Base-by-base conservation (phyloP, 1,140 invertebrate species). In the Drosophila sp. region DNA sequence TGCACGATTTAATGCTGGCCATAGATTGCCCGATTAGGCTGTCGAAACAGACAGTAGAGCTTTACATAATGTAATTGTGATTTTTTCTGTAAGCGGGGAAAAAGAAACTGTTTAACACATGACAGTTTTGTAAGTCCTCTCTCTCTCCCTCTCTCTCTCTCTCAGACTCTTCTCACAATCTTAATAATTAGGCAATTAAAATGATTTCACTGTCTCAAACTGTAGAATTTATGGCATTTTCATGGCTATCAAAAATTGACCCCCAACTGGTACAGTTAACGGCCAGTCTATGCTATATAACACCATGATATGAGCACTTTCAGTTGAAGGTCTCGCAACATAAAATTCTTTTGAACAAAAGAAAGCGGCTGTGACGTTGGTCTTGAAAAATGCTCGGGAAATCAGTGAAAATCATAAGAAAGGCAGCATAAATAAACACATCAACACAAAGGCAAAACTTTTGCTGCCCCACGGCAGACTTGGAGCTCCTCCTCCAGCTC, bases 381-480 rank as follows among this genome's bases (percentile, higher is more conserved):
- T 58, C 18, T 11, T 16, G 53, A 65, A 25, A 77, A 78, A 67
- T 72, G 46, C 29, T 59, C 36, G 41, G 34, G 27, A 64, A 84
- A 86, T 86, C 82, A 87, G 82, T 72, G 27, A 75, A 72, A 76
- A 78, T 81, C 63, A 61, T 58, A 57, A 59, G 54, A 64, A 66
- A 69, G 58, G 57, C 63, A 65, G 59, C 74, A 86, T 81, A 81
- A 86, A 86, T 86, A 86, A 86, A 87, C 78, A 86, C 82, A 86
- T 86, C 82, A 86, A 87, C 82, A 82, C 78, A 86, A 87, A 86
- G 78, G 75, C 66, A 67, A 81, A 86, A 87, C 48, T 86, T 86
- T 86, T 82, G 48, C 34, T 63, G 58, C 50, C 75, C 57, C 46
- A 57, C 29, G 36, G 63, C 56, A 34, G 38, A 65, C n/a, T 43